Evolutionary conservation across 1,140 invertebrate genomes (phyloP).

Genomic region (Aphelenchoides fujianensis): DNA sequence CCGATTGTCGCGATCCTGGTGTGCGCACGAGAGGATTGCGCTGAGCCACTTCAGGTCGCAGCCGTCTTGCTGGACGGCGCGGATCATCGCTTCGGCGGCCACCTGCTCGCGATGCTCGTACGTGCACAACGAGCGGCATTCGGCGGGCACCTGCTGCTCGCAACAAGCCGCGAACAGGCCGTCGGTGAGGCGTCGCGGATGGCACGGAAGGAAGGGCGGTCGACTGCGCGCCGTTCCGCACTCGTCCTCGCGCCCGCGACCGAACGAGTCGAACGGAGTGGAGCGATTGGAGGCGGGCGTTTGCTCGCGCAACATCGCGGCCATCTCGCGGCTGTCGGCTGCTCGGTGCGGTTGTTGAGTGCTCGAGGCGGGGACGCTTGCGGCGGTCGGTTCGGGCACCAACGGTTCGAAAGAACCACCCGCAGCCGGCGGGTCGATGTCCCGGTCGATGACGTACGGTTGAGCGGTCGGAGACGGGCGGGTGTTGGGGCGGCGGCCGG

Average conservation of each 20-base stretch:
- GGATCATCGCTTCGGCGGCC: constrained; percentile 50
- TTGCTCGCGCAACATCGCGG: neutral
- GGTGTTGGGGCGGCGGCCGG: neutral
- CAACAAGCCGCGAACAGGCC: constrained; percentile 53
- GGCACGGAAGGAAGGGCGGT: constrained; percentile 52
- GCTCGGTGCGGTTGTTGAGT: neutral
- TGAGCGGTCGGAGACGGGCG: constrained; percentile 11
- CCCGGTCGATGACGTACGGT: neutral
- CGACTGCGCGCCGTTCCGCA: constrained; percentile 48
- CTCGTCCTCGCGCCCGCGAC: constrained; percentile 35
- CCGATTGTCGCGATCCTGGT: constrained; percentile 56
- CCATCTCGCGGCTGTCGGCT: neutral
- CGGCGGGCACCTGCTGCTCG: constrained; percentile 49
- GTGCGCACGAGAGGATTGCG: constrained; percentile 52
- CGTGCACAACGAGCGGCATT: constrained; percentile 49
- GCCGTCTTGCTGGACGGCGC: constrained; percentile 49
- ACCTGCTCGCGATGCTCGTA: constrained; percentile 58
- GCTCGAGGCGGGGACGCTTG: neutral
- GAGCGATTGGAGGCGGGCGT: neutral
- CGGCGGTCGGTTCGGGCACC: neutral
- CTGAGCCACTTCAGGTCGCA: constrained; percentile 53
- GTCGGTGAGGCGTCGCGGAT: constrained; percentile 44
- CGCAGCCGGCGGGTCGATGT: constrained; percentile 15
- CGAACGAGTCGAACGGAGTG: neutral
- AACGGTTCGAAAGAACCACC: constrained; percentile 46